Evolutionary conservation across 1,140 invertebrate species (phyloP).

Genomic region (Formica exsecta): DNA sequence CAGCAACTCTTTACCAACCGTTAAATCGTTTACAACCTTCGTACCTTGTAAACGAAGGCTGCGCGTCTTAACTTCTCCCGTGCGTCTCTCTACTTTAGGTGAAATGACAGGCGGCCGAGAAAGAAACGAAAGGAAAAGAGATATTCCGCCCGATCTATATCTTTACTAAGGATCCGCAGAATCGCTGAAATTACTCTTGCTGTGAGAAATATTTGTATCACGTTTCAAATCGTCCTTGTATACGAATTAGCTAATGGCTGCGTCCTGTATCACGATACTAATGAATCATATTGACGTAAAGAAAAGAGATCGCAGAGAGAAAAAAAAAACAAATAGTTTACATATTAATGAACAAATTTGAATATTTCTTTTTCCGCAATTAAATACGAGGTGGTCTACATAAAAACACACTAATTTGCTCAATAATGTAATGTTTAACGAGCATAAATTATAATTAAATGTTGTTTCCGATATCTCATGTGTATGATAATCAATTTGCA

Average conservation of each 20-base stretch:
- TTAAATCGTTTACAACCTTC: constrained; percentile 76
- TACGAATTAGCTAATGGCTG: not conserved
- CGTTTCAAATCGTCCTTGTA: not conserved
- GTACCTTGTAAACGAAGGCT: constrained; percentile 70
- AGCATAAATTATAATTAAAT: not conserved
- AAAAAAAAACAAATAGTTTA: not conserved
- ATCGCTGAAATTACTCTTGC: constrained; percentile 45
- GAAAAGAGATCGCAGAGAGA: not conserved
- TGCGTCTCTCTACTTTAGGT: constrained; percentile 11
- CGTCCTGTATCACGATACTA: constrained; percentile 1
- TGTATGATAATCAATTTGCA: constrained; percentile 28
- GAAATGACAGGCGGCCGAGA: constrained; percentile 47
- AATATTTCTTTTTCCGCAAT: not conserved
- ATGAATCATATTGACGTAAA: not conserved
- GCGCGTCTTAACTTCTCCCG: constrained; percentile 33
- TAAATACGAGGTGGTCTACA: not conserved
- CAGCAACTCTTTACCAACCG: constrained; percentile 71
- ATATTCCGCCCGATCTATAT: constrained; percentile 28
- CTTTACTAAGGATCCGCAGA: constrained; percentile 23
- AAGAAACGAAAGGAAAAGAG: not conserved
- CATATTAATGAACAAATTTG: not conserved
- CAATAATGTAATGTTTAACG: not conserved
- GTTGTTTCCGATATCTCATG: not conserved
- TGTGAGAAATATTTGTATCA: not conserved
- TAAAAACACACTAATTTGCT: not conserved